Base-by-base conservation (phyloP, 1,140 invertebrate genomes). In the Cecropterus lyciades region DNA sequence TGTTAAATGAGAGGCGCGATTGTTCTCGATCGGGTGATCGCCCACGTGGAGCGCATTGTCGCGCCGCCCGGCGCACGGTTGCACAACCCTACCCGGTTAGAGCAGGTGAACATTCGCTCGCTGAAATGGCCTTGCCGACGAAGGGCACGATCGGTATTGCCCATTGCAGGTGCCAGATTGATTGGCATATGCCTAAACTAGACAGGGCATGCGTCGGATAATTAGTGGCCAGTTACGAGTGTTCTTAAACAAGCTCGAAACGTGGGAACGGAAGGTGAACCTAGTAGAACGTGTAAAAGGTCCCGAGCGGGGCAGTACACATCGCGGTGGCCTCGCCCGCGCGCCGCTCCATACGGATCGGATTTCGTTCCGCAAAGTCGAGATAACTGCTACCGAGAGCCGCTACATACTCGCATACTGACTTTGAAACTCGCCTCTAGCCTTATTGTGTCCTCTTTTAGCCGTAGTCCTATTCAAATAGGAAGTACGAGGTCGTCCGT, bases 361-460 rank as follows among this genome's bases (percentile, higher is more conserved):
- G 75, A 80, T 89, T 91, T 82, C 89, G 75, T 91, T 91, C 89
- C 89, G 89, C 89, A 91, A 89, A 88, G 73, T 84, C 78, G 69
- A 91, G 80, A 89, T 87, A 83, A 79, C 84, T 87, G 77, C 71
- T 57, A 71, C 65, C 67, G 67, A 77, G 70, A 74, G 60, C 62
- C 69, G 65, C 70, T 78, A 72, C 79, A 82, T 81, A 84, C 73
- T 80, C 70, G 73, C 70, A 73, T 59, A 71, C 66, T 77, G 82
- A 82, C 81, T 86, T 82, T 84, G 84, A 79, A 79, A 82, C 77
- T 71, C 69, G 70, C 70, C 66, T 70, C 64, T 83, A 79, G 73
- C 82, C 85, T 87, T 85, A 81, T 79, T 75, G 69, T 77, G 70
- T 70, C 78, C 78, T 77, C 75, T 82, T 82, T 84, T 74, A 86